These are phyloP conservation scores for Brenthis hecate DNA, from an alignment of 2,888 invertebrate species.

Conservation along the genomic window DNA sequence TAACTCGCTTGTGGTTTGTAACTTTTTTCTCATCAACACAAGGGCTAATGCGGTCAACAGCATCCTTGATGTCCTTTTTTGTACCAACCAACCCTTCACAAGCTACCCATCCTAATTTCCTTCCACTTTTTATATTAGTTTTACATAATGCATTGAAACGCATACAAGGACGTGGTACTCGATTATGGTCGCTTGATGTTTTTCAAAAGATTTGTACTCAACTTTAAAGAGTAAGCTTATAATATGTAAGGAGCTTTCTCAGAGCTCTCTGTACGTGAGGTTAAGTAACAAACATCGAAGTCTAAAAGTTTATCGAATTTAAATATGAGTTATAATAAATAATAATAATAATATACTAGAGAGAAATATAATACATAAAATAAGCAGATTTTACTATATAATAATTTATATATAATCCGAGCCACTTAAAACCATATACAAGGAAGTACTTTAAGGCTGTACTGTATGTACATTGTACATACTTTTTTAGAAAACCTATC, in stretches of 20 bases:
- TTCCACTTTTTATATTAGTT: constrained; percentile 23
- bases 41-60: constrained; percentile 29
- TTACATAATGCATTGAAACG: constrained; percentile 20
- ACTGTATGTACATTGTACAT: too few relatives aligned
- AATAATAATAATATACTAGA: too few relatives aligned
- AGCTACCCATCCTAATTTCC: constrained; percentile 31
- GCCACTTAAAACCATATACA: too few relatives aligned
- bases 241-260: background rate
- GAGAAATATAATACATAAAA: too few relatives aligned
- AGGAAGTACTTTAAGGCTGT: too few relatives aligned
- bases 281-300: too few relatives aligned
- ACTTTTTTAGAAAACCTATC: too few relatives aligned
- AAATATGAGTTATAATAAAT: too few relatives aligned
- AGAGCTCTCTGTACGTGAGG: too few relatives aligned
- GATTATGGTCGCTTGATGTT: constrained; percentile 20
- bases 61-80: constrained; percentile 28
- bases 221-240: background rate
- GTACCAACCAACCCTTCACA: constrained; percentile 23
- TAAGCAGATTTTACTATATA: too few relatives aligned
- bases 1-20: constrained; percentile 25
- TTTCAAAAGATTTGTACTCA: constrained; percentile 8
- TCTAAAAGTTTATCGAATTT: too few relatives aligned
- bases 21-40: constrained; percentile 25
- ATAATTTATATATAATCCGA: too few relatives aligned
- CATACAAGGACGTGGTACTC: constrained; percentile 19